Base-by-base conservation (phyloP, 2,113 vertebrate species). In the Trichomycterus rosablanca region DNA sequence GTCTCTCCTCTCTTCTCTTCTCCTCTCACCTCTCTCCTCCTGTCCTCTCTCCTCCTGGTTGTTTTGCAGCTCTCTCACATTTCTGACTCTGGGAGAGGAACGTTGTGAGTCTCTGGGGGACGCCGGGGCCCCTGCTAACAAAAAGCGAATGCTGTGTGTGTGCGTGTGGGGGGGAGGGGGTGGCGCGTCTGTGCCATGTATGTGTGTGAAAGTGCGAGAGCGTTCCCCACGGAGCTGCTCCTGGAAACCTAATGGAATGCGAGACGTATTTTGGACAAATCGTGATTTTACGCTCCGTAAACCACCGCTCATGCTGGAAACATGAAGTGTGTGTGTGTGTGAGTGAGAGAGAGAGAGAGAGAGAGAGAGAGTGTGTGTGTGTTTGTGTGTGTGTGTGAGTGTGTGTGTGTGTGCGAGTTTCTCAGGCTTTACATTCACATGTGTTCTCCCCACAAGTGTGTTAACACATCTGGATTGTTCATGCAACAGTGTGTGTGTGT, bases 201-300 rank as follows among this genome's bases (percentile, higher is more conserved):
- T 37, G 51, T 54, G 52, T 58, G 55, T 44, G 37, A 28, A 42
- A 42, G 37, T 34, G 37, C 22, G 16, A 42, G 22, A 22, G 18
- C 14, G 18, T 34, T 53, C 49, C 39, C 26, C 18, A 4, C 16
- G 26, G 49, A 53, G 30, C 4, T 40, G 4, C 5, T 3, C 19
- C 10, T 53, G 60, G 48, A 63, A 63, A 30, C 26, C 3, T 3
- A 30, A 30, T 63, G 49, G 8, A 9, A 4, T 11, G 58, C 20
- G 34, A 18, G 45, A 24, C 15, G 32, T 26, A 37, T 48, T 52
- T 10, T n/a, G 6, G 35, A 30, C 9, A 28, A 35, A 37, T 49
- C 35, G n/a, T 2, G 19, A 40, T 51, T 61, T 50, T 19, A 39
- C 45, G 50, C 6, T 7, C 22, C 7, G 15, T 23, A 39, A n/a